Base-by-base conservation (phyloP, 1,140 invertebrate genomes). In the Pseudomyrmex gracilis region DNA sequence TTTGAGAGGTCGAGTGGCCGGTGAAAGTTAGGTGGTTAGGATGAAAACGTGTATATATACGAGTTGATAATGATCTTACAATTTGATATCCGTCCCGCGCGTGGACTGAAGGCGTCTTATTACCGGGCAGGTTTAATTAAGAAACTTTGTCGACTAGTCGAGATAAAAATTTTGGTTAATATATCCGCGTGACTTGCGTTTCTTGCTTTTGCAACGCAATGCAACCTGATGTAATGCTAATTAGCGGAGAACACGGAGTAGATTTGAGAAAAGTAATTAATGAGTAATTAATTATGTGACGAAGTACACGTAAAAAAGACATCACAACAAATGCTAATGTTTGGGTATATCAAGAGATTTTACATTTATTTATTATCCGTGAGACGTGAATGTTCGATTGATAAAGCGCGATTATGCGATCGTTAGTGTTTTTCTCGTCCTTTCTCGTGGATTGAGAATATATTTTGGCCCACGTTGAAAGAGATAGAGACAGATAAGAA, bases 31-130 rank as follows among this genome's bases (percentile, higher is more conserved):
- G 13, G 51, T 15, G 53, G 58, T 64, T 55, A 53, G 60, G 57
- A 57, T 78, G 22, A 43, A 43, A 76, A 34, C 47, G 17, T 15
- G 47, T 20, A 20, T 63, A 70, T 57, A 34, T 73, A 63, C 10
- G 43, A 58, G 55, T 80, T 70, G 47, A 61, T 64, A 55, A 58
- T 60, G 68, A 86, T 78, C 67, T 73, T 80, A 80, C 58, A 84
- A 78, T 84, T 84, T 76, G 43, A 78, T 68, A 80, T 34, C 47
- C 12, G 47, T 34, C 24, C 61, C 15, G 34, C 49, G 20, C 34
- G 15, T 22, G 34, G 60, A 53, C 17, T 61, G 64, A 55, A 57
- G 2, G n/a, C n/a, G 15, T 73, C 73, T 84, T 34, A 58, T 84
- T 86, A 80, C 3, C 7, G 12, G n/a, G 15, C 34, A 1, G 5